A percentile compares a stretch with the other conserved stretches of the same genome.
Conservation (phyloP, 2,797 vertebrate genomes). For the Aythya fuligula region DNA sequence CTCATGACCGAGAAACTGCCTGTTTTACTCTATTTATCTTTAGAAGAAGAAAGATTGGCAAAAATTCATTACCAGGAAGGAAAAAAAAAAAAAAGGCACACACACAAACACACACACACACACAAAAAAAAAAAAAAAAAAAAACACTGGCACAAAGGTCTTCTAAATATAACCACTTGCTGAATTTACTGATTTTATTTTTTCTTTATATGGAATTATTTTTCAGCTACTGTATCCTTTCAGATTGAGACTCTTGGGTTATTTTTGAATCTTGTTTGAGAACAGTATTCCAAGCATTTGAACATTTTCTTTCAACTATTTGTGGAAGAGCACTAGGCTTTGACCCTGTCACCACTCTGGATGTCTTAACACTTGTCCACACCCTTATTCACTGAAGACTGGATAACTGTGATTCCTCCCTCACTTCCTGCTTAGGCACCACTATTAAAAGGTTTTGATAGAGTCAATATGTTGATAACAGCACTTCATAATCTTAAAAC, state of each 20-base stretch:
- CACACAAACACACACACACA: too few species aligned
- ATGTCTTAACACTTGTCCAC: constrained; percentile 29
- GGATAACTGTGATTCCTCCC: not conserved
- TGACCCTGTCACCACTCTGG: not conserved
- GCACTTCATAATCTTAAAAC: not conserved
- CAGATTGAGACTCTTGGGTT: not conserved
- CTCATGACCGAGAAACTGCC: not conserved
- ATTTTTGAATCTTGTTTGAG: not conserved
- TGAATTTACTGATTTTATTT: constrained; percentile 20
- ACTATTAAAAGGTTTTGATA: not conserved
- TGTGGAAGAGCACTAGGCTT: not conserved
- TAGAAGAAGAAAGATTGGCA: not conserved
- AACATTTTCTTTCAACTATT: constrained; percentile 1
- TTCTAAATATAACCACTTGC: constrained; percentile 38
- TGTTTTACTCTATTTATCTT: not conserved
- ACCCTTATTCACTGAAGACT: constrained; percentile 29
- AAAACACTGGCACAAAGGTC: not conserved
- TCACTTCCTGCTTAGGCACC: not conserved
- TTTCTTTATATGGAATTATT: constrained; percentile 54
- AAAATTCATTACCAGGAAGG: not conserved
- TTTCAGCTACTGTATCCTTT: constrained; percentile 2
- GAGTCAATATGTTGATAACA: not conserved
- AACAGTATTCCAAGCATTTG: constrained; percentile 39
- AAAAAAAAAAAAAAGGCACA: not conserved
- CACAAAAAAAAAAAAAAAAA: too few species aligned